These are phyloP conservation scores for Dinothrombium tinctorium DNA, from an alignment of 1,140 invertebrate species.

Conservation along the genomic window DNA sequence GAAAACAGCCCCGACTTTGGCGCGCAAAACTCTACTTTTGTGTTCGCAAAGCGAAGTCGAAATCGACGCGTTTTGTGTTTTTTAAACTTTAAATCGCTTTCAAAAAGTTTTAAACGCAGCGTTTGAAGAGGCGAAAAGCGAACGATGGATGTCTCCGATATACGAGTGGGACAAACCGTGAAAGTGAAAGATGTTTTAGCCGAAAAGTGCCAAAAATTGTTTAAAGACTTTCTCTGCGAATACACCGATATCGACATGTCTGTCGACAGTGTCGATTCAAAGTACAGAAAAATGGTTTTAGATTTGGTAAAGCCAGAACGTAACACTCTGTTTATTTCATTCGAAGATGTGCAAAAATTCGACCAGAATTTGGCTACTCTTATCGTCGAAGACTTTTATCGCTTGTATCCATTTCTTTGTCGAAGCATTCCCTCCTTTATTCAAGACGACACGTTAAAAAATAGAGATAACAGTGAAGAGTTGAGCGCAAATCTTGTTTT, in stretches of 20 bases:
- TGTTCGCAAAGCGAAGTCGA: too few relatives aligned
- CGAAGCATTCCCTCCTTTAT: conserved; percentile 76
- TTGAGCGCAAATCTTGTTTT: neutral
- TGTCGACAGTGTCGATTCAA: conserved; percentile 42
- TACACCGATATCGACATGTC: conserved; percentile 35
- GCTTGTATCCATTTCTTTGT: conserved; percentile 82
- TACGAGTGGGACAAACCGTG: conserved; percentile 19
- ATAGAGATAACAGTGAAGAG: neutral
- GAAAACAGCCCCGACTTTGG: too few relatives aligned
- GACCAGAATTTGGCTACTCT: conserved; percentile 74
- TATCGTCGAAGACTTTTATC: conserved; percentile 89
- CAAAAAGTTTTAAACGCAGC: too few relatives aligned
- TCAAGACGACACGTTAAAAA: conserved; percentile 38
- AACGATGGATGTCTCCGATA: conserved; percentile 27
- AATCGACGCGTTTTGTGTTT: too few relatives aligned
- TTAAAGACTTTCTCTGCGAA: conserved; percentile 58
- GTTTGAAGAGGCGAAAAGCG: too few relatives aligned
- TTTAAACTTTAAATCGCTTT: too few relatives aligned
- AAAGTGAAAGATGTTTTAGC: conserved; percentile 66
- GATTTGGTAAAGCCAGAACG: conserved; percentile 65
- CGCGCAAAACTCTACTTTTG: too few relatives aligned
- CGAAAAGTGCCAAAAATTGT: conserved; percentile 72
- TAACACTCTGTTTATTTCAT: conserved; percentile 78
- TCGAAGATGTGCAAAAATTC: conserved; percentile 83
- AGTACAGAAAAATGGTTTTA: conserved; percentile 59